Base-by-base conservation (phyloP, 2,797 vertebrate genomes). In the Gymnopithys bicolor region DNA sequence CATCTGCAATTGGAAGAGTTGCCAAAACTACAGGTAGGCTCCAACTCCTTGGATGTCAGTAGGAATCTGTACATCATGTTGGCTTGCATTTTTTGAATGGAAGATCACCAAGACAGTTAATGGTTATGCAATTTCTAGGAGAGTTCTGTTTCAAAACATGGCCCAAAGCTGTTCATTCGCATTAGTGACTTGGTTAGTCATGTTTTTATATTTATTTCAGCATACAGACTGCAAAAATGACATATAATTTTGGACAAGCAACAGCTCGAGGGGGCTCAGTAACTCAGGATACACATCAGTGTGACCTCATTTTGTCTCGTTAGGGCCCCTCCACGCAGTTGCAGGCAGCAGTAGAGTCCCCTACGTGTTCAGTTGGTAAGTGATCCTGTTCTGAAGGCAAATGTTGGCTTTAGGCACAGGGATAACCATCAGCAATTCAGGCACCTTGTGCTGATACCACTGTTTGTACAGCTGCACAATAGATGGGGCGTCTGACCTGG, bases 391-490 rank as follows among this genome's bases (percentile, higher is more conserved):
- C 69, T 69, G 70, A 88, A 7, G 19, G 55, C 77, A 91, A 41
- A 55, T 0, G 0, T 21, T 86, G 90, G 74, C 85, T 86, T 73
- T 37, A 18, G 77, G 58, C 80, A 49, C 23, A 3, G 21, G 93
- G 93, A 94, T 96, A 95, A 93, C 85, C 83, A 93, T 91, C 93
- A 88, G 89, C 91, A 84, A 55, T 91, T 78, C 76, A 69, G 86
- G 67, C 94, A 91, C 93, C 88, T 94, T 33, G 74, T 87, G 74
- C 93, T 95, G 85, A 90, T 94, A 90, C 73, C 94, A 91, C 90
- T 96, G 95, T 96, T 96, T 96, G 85, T 95, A 93, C 95, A 95
- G 94, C 92, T 96, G 93, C 75, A 86, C 90, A 91, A 90, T 84
- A 32, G 96, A 69, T 19, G 46, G 59, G 59, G 59, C 43, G 91